Conservation (phyloP, 2,797 vertebrate species). For the Pelobates cultripes region DNA sequence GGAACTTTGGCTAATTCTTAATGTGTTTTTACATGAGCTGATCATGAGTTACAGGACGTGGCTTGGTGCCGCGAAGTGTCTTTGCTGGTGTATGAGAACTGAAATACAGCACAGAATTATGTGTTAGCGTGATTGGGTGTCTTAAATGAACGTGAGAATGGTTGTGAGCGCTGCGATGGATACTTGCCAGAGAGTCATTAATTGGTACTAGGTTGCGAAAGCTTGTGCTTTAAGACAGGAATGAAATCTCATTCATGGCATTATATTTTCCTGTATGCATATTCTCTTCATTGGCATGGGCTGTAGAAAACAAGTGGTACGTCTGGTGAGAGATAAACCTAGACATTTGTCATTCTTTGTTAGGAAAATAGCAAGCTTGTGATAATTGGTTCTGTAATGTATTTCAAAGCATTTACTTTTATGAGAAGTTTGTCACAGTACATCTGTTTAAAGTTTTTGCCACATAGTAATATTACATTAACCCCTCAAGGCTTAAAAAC, state of each 20-base stretch:
- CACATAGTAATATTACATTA: slow-evolving; percentile 48
- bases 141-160: slow-evolving; percentile 14
- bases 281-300: slow-evolving; percentile 5
- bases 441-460: slow-evolving; percentile 43
- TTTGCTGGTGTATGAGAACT: slow-evolving; percentile 26
- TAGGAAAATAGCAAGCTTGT: background rate
- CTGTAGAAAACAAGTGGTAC: background rate
- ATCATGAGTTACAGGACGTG: slow-evolving; percentile 28
- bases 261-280: slow-evolving; percentile 6
- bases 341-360: slow-evolving; percentile 29
- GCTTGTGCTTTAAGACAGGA: slow-evolving; percentile 5
- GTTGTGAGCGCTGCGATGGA: slow-evolving; percentile 32
- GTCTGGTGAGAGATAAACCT: slow-evolving; percentile 1
- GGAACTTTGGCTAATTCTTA: slow-evolving; percentile 23
- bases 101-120: slow-evolving; percentile 16
- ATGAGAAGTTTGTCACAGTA: background rate
- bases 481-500: slow-evolving; percentile 36
- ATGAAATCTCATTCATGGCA: background rate
- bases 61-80: slow-evolving; percentile 18
- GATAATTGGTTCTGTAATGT: slow-evolving; percentile 8
- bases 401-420: slow-evolving; percentile 32
- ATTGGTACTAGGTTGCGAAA: slow-evolving; percentile 25
- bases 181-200: slow-evolving; percentile 26
- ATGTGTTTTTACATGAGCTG: slow-evolving; percentile 37
- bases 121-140: slow-evolving; percentile 38